Evolutionary conservation across 30 jellyfish, hydroid and myxozoan genomes (phyloP), one percentile per base, ranked within the genome.

Genomic region (Aurelia aurita complex sp. Pacific): DNA sequence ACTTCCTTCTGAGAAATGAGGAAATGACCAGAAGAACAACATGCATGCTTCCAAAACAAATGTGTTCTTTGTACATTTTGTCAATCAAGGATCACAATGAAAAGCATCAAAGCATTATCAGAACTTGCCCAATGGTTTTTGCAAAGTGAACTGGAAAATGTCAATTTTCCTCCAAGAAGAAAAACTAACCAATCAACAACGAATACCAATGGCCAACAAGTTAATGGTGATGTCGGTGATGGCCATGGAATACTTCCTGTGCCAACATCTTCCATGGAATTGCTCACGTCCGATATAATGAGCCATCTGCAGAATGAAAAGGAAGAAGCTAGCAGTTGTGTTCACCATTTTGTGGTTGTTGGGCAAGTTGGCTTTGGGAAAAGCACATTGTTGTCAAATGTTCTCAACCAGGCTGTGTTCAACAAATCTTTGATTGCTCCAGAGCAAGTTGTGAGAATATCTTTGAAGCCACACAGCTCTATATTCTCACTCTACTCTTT

Each of bases 121-220:
- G 74, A 19, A 9, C 85, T 75, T 54, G 85, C 85, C 11, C 59
- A 55, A 9, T 75, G 85, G 85, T 75, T 75, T 59, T 35, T 75
- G 59, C 85, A 75, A 60, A 75, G 85, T 46, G 18, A 57, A 5
- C 23, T 75, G 35, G 82, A 73, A 43, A 17, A 7, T 8, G 42
- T 5, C 74, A 65, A 53, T 23, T 9, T 54, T 61, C 36, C 70
- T 61, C 36, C 70, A 23, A 11, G 69, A 61, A 61, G 70, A 5
- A 38, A 5, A 23, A 11, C 12, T 17, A 13, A 33, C 35, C 32
- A 61, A 61, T 61, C 70, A 23, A 9, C 36, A n/a, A 61, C 12
- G 32, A 46, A 46, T 9, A 38, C 5, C 29, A 18, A 12, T 59
- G 68, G 29, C 29, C 29, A 23, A 23, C 29, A 23, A 23, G 29